These are phyloP conservation scores for Drosophila repletoides DNA, from an alignment of 1,140 invertebrate species.

Conservation along the genomic window DNA sequence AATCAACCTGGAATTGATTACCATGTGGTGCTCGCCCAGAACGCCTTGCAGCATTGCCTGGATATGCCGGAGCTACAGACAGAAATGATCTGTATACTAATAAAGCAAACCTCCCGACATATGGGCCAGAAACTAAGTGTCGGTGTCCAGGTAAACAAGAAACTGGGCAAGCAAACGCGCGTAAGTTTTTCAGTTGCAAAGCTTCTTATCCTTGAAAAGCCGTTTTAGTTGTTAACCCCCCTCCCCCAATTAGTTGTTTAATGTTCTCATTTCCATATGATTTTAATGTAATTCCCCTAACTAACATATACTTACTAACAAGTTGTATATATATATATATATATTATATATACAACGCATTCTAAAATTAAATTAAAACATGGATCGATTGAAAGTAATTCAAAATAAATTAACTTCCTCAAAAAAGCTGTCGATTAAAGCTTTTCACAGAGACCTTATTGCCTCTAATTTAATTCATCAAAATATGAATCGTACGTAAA, in stretches of 20 bases:
- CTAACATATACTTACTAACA: slow-evolving; percentile 20
- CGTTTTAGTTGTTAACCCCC: slow-evolving; percentile 23
- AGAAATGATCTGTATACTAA: slow-evolving; percentile 94
- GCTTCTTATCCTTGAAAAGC: slow-evolving; percentile 56
- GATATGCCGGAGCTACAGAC: slow-evolving; percentile 94
- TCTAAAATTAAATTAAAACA: too few species aligned
- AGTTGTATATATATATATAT: slow-evolving; percentile 16
- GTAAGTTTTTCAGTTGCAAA: slow-evolving; percentile 87
- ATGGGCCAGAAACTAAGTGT: slow-evolving; percentile 89
- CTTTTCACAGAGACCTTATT: slow-evolving; percentile 1
- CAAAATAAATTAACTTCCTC: too few species aligned
- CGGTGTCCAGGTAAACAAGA: slow-evolving; percentile 93
- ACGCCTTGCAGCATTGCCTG: slow-evolving; percentile 94
- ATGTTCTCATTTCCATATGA: slow-evolving; percentile 15
- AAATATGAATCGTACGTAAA: slow-evolving; percentile 23
- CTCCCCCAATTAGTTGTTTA: background rate
- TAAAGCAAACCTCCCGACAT: slow-evolving; percentile 96
- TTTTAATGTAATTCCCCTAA: slow-evolving; percentile 10
- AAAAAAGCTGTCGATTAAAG: slow-evolving; percentile 4
- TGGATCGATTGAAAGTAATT: too few species aligned
- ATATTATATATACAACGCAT: too few species aligned
- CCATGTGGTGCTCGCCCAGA: slow-evolving; percentile 97
- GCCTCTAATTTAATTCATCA: too few species aligned
- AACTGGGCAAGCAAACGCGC: slow-evolving; percentile 83
- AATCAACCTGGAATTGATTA: slow-evolving; percentile 98